Base-by-base conservation (phyloP, 2,113 vertebrate species). In the Dasyurus viverrinus region DNA sequence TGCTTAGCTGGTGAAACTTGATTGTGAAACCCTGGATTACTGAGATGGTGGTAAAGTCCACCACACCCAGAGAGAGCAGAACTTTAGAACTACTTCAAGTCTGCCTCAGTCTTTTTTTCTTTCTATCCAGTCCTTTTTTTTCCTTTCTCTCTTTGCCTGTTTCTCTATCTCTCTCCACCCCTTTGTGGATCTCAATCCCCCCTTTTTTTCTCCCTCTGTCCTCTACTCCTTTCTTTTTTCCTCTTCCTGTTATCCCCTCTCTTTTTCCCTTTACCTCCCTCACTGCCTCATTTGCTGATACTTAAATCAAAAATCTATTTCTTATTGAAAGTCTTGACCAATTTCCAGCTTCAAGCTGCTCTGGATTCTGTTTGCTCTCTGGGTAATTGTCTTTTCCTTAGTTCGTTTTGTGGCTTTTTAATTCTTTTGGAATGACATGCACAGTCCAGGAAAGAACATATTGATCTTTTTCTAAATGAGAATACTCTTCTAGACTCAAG, bases 311-410 rank as follows among this genome's bases (percentile, higher is more conserved):
- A 97, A 96, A 98, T 98, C 96, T 92, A 98, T 96, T 97, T 98
- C 96, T 98, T 98, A 98, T 98, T 98, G 98, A 96, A 91, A 50
- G 76, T 96, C 97, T 96, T 98, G 98, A 98, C 98, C 98, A 98
- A 91, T 92, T 94, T 94, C 95, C 89, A 60, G 94, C 48, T 46
- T 91, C 94, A 96, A 92, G 91, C 89, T 95, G 76, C 84, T 94
- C 95, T 95, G 93, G 53, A 57, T 48, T 76, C 94, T 54, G 95
- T 97, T 96, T 97, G 95, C 94, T 94, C 91, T 97, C 96, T 96
- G 89, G 36, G 91, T 53, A 90, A 97, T 97, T 98, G 98, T 98
- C 97, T 98, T 98, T 96, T 98, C 97, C 91, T 96, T 93, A 50
- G 94, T 60, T 93, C 97, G 93, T 97, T 96, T 98, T 84, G 68